Base-by-base conservation (phyloP, 1,140 invertebrate genomes). In the Drosophila asahinai region DNA sequence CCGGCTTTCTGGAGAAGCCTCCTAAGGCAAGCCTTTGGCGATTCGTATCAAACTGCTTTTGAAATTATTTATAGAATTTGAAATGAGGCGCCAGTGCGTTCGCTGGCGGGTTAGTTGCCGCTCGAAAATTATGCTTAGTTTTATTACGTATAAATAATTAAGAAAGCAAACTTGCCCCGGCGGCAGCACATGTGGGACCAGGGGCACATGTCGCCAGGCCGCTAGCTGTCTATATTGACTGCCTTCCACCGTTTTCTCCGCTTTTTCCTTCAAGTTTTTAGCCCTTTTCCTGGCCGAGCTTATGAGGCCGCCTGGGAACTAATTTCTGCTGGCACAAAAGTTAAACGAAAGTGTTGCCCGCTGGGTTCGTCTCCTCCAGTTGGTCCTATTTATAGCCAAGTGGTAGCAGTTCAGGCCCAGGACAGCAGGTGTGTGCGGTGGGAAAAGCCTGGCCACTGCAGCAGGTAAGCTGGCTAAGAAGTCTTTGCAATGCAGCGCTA, bases 61-160 rank as follows among this genome's bases (percentile, higher is more conserved):
- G 54, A 83, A 89, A 84, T 90, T 89, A 89, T 89, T 89, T 89
- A 89, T 89, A 89, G 84, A 89, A 89, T 89, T 89, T 84, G 11
- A 81, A 90, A 89, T 89, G 62, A 89, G 74, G 64, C 67, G 49
- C 58, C 75, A 45, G 60, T 77, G 83, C 76, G 60, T 73, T 71
- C 12, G n/a, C 51, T 12, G n/a, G 5, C 12, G 36, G 42, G 38
- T 60, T 72, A 68, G 71, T 77, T 71, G 65, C 45, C 19, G 33
- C 63, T 61, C 9, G 49, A 52, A 75, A 87, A 87, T 87, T 87
- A 87, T 87, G 84, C 81, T 78, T 65, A 78, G 73, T 89, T 87
- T 87, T 87, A 87, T 87, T 84, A 71, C 65, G 66, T 81, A 64
- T 87, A 68, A 87, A 87, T 87, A 87, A 84, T 87, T 87, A 84